phyloP scores from a whole-genome alignment of 2,113 vertebrate species.

The Theristicus caerulescens region DNA sequence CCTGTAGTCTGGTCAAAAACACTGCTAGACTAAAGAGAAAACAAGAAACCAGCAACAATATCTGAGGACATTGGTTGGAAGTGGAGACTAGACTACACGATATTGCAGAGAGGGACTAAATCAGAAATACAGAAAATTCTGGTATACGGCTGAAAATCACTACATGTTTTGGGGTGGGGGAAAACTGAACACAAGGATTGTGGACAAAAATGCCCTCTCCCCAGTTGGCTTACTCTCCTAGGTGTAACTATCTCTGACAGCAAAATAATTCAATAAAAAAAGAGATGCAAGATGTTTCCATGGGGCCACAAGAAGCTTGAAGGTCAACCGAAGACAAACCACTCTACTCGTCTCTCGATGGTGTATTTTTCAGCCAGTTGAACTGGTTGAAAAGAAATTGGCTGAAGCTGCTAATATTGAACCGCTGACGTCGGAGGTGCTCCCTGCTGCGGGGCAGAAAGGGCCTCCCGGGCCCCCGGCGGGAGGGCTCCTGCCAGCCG shows the following conservation, averaged over 20 bases:
- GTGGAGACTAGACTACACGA: background rate
- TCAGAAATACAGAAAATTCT: background rate
- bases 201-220: background rate
- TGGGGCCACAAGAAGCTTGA: background rate
- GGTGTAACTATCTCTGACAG: background rate
- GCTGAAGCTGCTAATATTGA: background rate
- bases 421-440: accelerated
- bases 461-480: too few relatives aligned
- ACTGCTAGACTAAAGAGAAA: background rate
- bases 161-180: background rate
- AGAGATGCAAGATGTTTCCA: background rate
- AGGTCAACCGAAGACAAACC: background rate
- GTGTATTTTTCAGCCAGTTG: background rate
- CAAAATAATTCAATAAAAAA: background rate
- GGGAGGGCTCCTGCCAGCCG: background rate
- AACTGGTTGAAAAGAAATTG: background rate
- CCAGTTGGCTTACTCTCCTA: background rate
- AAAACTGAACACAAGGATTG: background rate
- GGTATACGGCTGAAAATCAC: background rate
- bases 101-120: background rate
- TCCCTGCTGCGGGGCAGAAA: background rate
- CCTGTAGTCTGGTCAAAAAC: background rate
- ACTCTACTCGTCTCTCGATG: background rate
- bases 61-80: background rate
- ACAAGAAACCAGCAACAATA: background rate